phyloP scores from a whole-genome alignment of 2,888 invertebrate species.

The Agrochola litura region DNA sequence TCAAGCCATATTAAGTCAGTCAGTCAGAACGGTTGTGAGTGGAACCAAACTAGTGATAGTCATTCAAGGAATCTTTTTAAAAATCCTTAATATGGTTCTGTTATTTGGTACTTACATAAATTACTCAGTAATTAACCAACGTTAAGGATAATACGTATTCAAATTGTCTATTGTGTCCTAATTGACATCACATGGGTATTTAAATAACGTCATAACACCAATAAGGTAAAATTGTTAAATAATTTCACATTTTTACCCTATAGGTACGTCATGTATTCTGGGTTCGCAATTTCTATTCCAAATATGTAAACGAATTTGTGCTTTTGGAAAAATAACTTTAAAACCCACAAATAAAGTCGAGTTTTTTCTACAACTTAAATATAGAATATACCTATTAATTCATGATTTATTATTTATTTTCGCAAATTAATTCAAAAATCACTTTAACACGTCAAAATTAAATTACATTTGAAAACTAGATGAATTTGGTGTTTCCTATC shows the following conservation, averaged over 20 bases:
- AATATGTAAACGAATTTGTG: not conserved
- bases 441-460: not conserved
- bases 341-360: not conserved
- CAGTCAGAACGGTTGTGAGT: not conserved
- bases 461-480: not conserved
- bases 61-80: not conserved
- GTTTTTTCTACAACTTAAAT: not conserved
- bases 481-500: not conserved
- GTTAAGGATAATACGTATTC: not conserved
- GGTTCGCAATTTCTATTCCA: not conserved
- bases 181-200: not conserved
- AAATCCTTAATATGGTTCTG: not conserved
- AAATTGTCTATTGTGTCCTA: not conserved
- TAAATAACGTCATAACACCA: not conserved
- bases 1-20: not conserved
- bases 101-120: not conserved
- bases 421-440: not conserved
- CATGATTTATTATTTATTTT: not conserved
- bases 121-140: too few species aligned
- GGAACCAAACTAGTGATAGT: not conserved
- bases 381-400: not conserved
- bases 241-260: not conserved
- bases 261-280: not conserved
- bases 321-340: not conserved
- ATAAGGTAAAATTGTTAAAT: too few species aligned